phyloP scores from a whole-genome alignment of 1,140 invertebrate species.

The Philaenus spumarius region DNA sequence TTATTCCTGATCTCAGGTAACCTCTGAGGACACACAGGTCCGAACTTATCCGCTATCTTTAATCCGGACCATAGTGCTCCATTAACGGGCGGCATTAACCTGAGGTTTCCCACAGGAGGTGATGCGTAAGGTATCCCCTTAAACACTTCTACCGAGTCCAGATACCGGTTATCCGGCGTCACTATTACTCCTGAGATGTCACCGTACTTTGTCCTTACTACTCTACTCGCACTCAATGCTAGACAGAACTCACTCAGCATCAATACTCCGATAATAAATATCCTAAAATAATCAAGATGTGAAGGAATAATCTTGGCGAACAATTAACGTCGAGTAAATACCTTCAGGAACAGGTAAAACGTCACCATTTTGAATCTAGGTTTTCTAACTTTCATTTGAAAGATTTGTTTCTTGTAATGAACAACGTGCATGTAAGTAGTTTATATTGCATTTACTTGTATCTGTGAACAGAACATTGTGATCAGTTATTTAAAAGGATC shows the following conservation, averaged over 20 bases:
- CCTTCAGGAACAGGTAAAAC: too few species aligned
- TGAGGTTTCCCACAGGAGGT: constrained; percentile 77
- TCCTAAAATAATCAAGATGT: too few species aligned
- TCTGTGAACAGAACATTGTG: too few species aligned
- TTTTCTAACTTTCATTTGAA: too few species aligned
- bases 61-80: constrained; percentile 82
- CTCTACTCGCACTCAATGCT: constrained; percentile 23
- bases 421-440: too few species aligned
- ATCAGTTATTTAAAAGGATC: too few species aligned
- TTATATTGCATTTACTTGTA: too few species aligned
- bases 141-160: constrained; percentile 62
- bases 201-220: constrained; percentile 46
- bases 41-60: constrained; percentile 74
- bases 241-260: constrained; percentile 8
- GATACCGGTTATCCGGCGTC: constrained; percentile 37
- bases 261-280: background rate
- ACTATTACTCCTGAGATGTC: constrained; percentile 42
- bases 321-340: too few species aligned
- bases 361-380: too few species aligned
- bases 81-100: constrained; percentile 91
- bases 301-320: too few species aligned
- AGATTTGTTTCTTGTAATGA: too few species aligned
- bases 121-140: constrained; percentile 91
- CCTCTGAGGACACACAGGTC: constrained; percentile 85
- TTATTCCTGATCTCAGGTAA: constrained; percentile 71